Percentiles rank a stretch among this genome's conserved stretches.
Evolutionary conservation across 1,140 invertebrate genomes (phyloP).

Genomic region (Drosophila jambulina): DNA sequence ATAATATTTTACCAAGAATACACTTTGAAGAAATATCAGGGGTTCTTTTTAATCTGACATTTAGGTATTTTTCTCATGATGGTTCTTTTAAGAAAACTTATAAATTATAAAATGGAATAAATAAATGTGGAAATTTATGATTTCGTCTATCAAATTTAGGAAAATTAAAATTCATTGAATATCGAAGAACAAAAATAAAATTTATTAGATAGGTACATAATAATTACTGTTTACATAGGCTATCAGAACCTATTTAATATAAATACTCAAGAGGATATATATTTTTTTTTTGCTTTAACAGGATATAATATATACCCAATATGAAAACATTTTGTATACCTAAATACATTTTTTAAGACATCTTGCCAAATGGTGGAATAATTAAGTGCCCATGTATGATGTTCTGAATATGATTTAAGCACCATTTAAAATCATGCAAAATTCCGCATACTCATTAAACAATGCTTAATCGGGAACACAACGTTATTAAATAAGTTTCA

Average conservation of each 20-base stretch:
- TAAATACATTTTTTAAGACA: too few relatives aligned
- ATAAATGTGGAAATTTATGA: too few relatives aligned
- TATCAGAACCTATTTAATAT: background rate
- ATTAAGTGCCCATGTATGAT: too few relatives aligned
- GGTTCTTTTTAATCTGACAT: background rate
- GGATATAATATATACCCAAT: too few relatives aligned
- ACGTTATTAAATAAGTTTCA: background rate
- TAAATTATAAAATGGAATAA: too few relatives aligned
- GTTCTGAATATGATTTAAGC: background rate
- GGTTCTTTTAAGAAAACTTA: too few relatives aligned
- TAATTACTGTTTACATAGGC: background rate
- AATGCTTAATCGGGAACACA: background rate
- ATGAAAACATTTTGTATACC: too few relatives aligned
- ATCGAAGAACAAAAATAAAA: background rate
- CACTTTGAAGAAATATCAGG: background rate
- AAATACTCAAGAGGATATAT: background rate
- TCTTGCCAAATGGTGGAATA: too few relatives aligned
- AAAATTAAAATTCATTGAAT: background rate
- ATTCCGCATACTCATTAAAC: background rate
- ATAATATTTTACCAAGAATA: slow-evolving; percentile 6
- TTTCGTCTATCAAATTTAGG: background rate
- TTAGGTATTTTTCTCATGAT: background rate
- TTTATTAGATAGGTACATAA: background rate
- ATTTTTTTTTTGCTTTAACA: background rate
- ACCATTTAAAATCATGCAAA: background rate